Conservation (phyloP, 2,888 invertebrate genomes). For the Bellardia bayeri region DNA sequence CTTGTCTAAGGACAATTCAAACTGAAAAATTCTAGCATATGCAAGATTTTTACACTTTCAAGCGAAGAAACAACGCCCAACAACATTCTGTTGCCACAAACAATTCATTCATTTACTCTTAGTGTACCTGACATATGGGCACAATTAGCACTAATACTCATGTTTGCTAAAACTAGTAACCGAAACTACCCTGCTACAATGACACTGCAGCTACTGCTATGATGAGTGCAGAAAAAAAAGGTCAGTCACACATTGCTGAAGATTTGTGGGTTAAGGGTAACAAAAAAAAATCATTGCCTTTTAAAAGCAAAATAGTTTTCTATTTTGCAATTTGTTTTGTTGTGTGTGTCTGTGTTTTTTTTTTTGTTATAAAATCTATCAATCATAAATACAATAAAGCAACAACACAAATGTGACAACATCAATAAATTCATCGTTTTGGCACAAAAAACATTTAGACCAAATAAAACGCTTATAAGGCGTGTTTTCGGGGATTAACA, state of each 20-base stretch:
- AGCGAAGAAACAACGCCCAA: constrained; percentile 57
- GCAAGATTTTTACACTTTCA: constrained; percentile 67
- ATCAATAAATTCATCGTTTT: constrained; percentile 42
- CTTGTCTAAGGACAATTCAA: neutral
- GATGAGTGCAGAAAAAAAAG: constrained; percentile 12
- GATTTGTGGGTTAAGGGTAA: constrained; percentile 54
- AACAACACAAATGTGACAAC: constrained; percentile 51
- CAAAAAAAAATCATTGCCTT: neutral
- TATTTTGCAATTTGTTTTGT: constrained; percentile 35
- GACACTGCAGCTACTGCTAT: neutral
- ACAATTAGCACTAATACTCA: constrained; percentile 69
- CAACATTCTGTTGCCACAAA: constrained; percentile 22
- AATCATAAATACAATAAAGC: constrained; percentile 55
- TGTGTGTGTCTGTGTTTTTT: neutral
- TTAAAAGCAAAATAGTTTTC: constrained; percentile 18
- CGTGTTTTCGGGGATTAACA: constrained; percentile 61
- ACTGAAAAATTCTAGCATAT: constrained; percentile 53
- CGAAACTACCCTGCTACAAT: constrained; percentile 46
- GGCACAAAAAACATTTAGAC: neutral
- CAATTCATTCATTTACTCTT: constrained; percentile 25
- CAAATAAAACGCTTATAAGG: constrained; percentile 57
- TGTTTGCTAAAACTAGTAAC: constrained; percentile 26
- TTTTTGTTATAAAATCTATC: constrained; percentile 51
- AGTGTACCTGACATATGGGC: constrained; percentile 73
- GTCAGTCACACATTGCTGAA: constrained; percentile 29